Evolutionary conservation across 1,140 invertebrate species (phyloP).

Genomic region (Drosophila nebulosa): DNA sequence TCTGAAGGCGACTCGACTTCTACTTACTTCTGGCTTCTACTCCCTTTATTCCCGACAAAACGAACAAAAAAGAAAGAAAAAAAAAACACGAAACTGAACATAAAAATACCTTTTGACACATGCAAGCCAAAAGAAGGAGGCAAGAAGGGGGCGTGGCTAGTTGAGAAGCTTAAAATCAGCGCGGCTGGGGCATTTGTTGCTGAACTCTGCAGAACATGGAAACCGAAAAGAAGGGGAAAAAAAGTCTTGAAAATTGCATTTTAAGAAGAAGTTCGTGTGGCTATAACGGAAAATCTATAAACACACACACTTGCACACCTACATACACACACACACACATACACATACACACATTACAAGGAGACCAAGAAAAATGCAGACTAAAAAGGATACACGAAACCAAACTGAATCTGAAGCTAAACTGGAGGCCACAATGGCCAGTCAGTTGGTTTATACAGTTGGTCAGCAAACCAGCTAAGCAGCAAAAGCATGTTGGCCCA

Average conservation of each 20-base stretch:
- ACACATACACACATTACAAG: conserved; percentile 9
- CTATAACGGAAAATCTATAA: conserved; percentile 75
- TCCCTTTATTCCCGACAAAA: conserved; percentile 23
- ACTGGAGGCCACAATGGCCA: conserved; percentile 51
- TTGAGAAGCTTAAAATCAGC: conserved; percentile 61
- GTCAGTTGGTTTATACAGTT: conserved; percentile 35
- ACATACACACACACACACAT: conserved; percentile 13
- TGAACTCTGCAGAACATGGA: conserved; percentile 13
- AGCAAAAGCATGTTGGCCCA: conserved; percentile 47
- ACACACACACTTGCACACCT: conserved; percentile 34
- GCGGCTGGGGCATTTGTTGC: conserved; percentile 32
- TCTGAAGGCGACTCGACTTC: neutral
- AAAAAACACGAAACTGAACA: conserved; percentile 73
- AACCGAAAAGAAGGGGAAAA: conserved; percentile 36
- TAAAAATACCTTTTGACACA: conserved; percentile 80
- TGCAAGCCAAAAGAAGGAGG: conserved; percentile 49
- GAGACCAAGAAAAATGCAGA: conserved; percentile 10
- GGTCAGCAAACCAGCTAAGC: conserved; percentile 22
- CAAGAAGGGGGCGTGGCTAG: conserved; percentile 31
- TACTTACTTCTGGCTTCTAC: neutral
- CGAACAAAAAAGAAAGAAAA: conserved; percentile 65
- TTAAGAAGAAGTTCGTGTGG: conserved; percentile 77
- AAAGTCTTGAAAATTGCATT: conserved; percentile 78
- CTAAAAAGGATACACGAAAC: conserved; percentile 34
- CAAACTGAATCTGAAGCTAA: conserved; percentile 44